Evolutionary conservation across 2,113 vertebrate genomes (phyloP), one percentile per base, ranked within the genome.

Genomic region (Chaetodon auriga): DNA sequence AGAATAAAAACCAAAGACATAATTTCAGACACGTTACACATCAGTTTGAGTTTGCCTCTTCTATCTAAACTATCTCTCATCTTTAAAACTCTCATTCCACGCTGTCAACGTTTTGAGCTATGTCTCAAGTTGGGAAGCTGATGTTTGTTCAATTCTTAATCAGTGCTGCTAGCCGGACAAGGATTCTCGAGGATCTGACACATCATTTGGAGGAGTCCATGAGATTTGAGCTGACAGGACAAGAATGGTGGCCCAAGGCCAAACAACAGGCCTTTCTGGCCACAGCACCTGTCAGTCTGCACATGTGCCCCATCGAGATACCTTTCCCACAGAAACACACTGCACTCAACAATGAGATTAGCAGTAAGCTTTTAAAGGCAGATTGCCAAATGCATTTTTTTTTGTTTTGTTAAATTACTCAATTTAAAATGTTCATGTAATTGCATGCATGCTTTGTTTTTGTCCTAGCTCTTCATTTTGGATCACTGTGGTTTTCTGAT

Each of bases 141-240:
- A 80, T 84, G 84, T 88, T 88, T 86, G 71, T 82, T 93, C 87
- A 93, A 94, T 94, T 92, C 68, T 92, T 94, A 89, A 94, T 92
- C 88, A 86, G 83, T 41, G 83, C 89, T 91, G 78, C 82, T 13
- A 76, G 87, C 89, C 13, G 83, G 81, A 93, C 89, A 92, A 81
- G 86, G 77, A 79, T 88, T 84, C 75, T 80, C 25, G 38, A 75
- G 81, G 72, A 89, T 81, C 46, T 43, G 83, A 87, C 45, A 82
- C 68, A 54, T 80, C 82, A 69, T 86, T 79, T 75, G 71, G 75
- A 80, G 62, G 60, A 68, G 84, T 86, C 77, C 85, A 82, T 77
- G 15, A 81, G 87, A 92, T 89, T 70, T 72, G 78, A 89, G 77
- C 68, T 89, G 93, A 94, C 93, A 93, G 91, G 86, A 91, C 87